Percentiles rank a stretch among this genome's conserved stretches.
Conservation (phyloP, 2,888 invertebrate species). For the Isoperla grammatica region DNA sequence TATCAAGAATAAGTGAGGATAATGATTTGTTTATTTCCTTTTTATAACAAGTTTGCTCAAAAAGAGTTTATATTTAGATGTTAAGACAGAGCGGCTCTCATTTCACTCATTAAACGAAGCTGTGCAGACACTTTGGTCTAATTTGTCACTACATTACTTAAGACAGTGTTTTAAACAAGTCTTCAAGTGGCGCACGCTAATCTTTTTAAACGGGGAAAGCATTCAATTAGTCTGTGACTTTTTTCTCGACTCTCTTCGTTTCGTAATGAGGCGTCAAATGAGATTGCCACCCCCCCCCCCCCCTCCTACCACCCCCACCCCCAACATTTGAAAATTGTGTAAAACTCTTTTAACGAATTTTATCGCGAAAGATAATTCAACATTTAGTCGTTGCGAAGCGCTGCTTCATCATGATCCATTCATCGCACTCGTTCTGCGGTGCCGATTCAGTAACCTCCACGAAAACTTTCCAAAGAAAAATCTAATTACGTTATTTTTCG, state of each 20-base stretch:
- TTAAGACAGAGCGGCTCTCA: conserved; percentile 11
- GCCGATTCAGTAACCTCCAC: too few relatives aligned
- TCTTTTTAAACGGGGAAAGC: conserved; percentile 24
- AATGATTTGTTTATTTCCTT: neutral
- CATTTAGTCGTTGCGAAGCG: too few relatives aligned
- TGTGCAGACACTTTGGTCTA: conserved; percentile 23
- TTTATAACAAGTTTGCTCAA: neutral
- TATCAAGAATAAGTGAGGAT: neutral
- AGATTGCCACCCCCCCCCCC: conserved; percentile 12
- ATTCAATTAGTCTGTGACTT: conserved; percentile 16
- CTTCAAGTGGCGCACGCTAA: conserved; percentile 22
- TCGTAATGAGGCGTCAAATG: conserved; percentile 27
- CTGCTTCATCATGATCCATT: too few relatives aligned
- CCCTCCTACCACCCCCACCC: neutral
- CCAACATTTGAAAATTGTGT: neutral
- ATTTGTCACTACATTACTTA: conserved; percentile 26
- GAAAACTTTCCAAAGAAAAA: too few relatives aligned
- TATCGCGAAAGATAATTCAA: neutral
- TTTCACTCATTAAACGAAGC: conserved; percentile 15
- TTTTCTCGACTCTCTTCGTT: neutral
- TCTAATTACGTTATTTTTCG: too few relatives aligned
- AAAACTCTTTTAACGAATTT: neutral
- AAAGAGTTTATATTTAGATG: conserved; percentile 13
- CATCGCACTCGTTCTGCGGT: too few relatives aligned
- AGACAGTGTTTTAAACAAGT: conserved; percentile 25